phyloP scores from a whole-genome alignment of 2,113 vertebrate species.

The Asarcornis scutulata region DNA sequence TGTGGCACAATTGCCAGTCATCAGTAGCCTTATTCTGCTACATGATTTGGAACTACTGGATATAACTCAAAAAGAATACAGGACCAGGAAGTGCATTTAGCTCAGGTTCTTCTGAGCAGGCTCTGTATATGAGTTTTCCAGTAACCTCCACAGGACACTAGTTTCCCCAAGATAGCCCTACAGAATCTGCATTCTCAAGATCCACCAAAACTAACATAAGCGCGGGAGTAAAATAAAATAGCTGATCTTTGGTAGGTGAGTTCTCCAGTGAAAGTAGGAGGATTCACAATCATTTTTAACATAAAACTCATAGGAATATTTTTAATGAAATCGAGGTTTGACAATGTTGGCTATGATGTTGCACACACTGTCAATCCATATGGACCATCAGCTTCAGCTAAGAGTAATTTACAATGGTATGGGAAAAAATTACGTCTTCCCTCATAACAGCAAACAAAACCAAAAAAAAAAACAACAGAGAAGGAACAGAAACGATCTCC shows the following conservation, averaged over 20 bases:
- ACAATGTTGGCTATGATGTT: neutral
- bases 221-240: neutral
- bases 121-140: neutral
- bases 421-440: neutral
- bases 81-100: neutral
- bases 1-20: neutral
- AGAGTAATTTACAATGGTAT: neutral
- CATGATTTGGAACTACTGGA: neutral
- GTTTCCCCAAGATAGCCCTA: neutral
- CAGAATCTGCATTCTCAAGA: neutral
- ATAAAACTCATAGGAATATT: neutral
- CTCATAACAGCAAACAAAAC: neutral
- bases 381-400: neutral
- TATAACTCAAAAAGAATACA: neutral
- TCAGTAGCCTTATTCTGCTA: neutral
- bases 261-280: neutral
- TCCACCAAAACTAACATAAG: neutral
- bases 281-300: neutral
- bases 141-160: neutral
- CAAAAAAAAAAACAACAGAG: too few relatives aligned
- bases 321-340: neutral
- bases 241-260: neutral
- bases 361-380: neutral
- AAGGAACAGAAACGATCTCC: neutral
- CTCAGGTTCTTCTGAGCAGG: neutral